Conservation (phyloP, 2,113 vertebrate species). For the Sinocyclocheilus maitianheensis region DNA sequence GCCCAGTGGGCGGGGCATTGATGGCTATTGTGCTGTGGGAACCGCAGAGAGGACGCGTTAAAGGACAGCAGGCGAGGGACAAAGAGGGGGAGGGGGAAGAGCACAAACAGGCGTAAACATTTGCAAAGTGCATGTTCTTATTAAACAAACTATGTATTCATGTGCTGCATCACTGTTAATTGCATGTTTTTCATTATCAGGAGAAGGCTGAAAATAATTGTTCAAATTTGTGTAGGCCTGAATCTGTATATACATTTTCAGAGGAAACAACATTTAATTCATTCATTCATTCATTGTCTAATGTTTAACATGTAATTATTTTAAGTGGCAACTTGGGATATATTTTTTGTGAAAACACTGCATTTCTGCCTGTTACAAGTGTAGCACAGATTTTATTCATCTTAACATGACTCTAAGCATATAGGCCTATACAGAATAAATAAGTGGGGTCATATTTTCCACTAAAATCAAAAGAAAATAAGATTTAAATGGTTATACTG, state of each 20-base stretch:
- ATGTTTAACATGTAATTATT: neutral
- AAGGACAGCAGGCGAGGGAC: slow-evolving; percentile 12
- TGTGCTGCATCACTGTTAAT: neutral
- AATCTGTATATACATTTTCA: neutral
- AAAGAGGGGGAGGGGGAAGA: neutral
- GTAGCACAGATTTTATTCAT: neutral
- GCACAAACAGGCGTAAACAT: neutral
- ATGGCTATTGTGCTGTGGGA: slow-evolving; percentile 29
- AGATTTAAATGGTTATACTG: too few relatives aligned
- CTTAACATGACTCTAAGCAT: neutral
- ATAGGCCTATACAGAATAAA: neutral
- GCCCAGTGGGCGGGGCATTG: slow-evolving; percentile 65
- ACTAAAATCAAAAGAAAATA: neutral
- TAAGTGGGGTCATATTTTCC: neutral
- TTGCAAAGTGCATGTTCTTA: neutral
- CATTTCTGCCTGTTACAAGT: too few relatives aligned
- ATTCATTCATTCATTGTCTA: too few relatives aligned
- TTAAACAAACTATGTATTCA: neutral
- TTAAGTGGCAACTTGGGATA: neutral
- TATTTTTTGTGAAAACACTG: too few relatives aligned
- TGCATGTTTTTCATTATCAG: neutral
- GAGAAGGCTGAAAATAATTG: neutral
- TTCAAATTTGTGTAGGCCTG: neutral
- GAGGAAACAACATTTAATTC: neutral
- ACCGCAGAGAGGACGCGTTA: slow-evolving; percentile 45